A percentile compares a stretch with the other conserved stretches of the same genome.
phyloP scores from a whole-genome alignment of 2,797 vertebrate genomes.

The Melopsittacus undulatus region DNA sequence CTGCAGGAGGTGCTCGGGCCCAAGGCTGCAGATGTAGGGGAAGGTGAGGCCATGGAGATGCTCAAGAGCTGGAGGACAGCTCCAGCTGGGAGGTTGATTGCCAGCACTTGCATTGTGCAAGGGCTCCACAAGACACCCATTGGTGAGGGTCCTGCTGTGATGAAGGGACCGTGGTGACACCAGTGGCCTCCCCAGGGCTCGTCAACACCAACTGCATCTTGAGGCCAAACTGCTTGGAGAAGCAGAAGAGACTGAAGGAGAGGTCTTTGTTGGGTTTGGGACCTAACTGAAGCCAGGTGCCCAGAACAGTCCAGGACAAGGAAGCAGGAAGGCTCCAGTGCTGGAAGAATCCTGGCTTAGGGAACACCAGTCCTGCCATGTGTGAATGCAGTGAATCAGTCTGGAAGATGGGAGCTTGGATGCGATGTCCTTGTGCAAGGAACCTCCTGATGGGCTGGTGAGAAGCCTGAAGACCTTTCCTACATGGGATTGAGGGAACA shows the following conservation, averaged over 20 bases:
- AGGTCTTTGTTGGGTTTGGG: neutral
- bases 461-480: neutral
- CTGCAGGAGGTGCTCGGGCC: neutral
- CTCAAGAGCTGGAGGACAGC: neutral
- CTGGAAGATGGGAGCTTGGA: neutral
- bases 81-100: neutral
- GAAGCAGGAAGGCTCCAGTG: neutral
- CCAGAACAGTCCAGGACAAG: neutral
- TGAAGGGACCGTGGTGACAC: rapidly evolving
- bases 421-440: neutral
- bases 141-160: neutral
- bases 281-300: neutral
- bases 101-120: neutral
- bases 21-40: neutral
- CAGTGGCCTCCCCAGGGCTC: neutral
- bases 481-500: neutral
- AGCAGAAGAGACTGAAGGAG: neutral
- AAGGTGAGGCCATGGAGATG: neutral
- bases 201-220: rapidly evolving
- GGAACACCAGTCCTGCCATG: neutral
- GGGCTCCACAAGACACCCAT: neutral
- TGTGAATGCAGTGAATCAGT: neutral
- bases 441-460: neutral
- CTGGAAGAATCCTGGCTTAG: neutral
- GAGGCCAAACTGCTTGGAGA: neutral